These are phyloP conservation scores for Sciurus niger DNA, from an alignment of 2,113 vertebrate species.

Conservation along the genomic window DNA sequence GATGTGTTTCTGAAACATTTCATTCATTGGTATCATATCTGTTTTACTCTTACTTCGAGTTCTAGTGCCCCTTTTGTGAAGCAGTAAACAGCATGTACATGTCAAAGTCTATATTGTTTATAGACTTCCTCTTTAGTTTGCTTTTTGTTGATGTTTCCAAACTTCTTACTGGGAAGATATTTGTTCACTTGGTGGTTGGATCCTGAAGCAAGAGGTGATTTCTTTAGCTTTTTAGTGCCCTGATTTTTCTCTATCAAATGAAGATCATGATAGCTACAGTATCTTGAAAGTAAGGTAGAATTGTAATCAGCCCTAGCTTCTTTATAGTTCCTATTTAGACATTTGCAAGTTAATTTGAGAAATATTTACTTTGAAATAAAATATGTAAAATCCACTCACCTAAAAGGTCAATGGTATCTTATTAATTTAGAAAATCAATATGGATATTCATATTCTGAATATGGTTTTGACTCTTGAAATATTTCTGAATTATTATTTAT, in stretches of 20 bases:
- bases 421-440: background rate
- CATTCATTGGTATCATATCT: background rate
- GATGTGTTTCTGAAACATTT: background rate
- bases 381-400: background rate
- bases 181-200: background rate
- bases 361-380: background rate
- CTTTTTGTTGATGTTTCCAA: background rate
- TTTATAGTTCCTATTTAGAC: background rate
- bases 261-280: background rate
- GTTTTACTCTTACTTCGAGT: background rate
- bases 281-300: background rate
- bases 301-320: background rate
- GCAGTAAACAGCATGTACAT: background rate
- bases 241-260: background rate
- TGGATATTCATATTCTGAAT: background rate
- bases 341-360: background rate
- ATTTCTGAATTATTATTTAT: background rate
- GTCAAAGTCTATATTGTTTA: background rate
- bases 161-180: background rate
- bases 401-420: background rate
- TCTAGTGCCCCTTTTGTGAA: background rate
- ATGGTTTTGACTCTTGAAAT: background rate
- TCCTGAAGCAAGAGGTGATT: background rate
- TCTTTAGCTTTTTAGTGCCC: background rate
- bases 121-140: background rate